Evolutionary conservation across 2,888 invertebrate genomes (phyloP).

Genomic region (Caenorhabditis panamensis): DNA sequence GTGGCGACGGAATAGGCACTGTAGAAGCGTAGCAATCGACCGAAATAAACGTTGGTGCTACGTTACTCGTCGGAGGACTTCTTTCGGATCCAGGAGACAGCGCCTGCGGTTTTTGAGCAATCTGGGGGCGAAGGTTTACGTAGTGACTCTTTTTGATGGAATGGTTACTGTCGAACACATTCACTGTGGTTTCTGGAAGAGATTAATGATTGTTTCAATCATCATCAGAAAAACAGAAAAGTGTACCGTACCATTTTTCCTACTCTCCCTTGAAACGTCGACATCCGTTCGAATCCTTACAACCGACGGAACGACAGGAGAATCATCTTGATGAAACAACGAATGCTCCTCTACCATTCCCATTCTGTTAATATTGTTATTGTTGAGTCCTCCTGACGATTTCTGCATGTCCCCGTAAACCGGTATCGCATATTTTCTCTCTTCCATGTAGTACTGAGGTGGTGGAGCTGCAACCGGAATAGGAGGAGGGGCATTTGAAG

Average conservation of each 20-base stretch:
- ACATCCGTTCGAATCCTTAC: conserved; percentile 47
- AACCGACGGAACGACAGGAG: conserved; percentile 2
- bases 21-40: conserved; percentile 32
- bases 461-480: background rate
- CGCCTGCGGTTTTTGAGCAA: conserved; percentile 48
- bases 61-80: background rate
- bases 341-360: conserved; percentile 43
- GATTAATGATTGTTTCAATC: no score
- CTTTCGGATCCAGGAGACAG: conserved; percentile 10
- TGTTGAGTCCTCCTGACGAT: conserved; percentile 5
- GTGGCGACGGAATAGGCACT: conserved; percentile 33
- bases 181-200: conserved; percentile 20
- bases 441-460: background rate
- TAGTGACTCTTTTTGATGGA: conserved; percentile 42
- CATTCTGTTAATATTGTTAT: conserved; percentile 20
- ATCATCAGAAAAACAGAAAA: background rate
- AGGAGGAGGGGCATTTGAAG: conserved; percentile 15
- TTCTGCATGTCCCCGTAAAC: conserved; percentile 37
- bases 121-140: conserved; percentile 48
- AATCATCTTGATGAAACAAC: conserved; percentile 31
- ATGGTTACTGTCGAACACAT: conserved; percentile 22
- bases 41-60: conserved; percentile 42
- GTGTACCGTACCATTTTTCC: conserved; percentile 22
- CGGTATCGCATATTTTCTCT: conserved; percentile 26
- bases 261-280: conserved; percentile 26